These are phyloP conservation scores for Theropithecus gelada DNA, from an alignment of 2,113 vertebrate genomes.

Conservation along the genomic window DNA sequence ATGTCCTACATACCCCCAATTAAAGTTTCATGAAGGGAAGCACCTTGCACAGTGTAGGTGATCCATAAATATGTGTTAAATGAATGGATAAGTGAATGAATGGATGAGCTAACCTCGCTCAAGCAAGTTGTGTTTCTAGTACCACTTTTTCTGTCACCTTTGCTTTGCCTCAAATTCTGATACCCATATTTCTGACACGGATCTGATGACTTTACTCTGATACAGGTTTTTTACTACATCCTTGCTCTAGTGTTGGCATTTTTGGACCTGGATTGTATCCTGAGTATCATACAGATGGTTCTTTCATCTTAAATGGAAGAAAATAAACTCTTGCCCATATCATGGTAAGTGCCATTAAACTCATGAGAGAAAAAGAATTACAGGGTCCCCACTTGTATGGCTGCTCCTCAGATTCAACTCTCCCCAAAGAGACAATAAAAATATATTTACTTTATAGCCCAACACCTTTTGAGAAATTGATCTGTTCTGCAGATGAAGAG, in stretches of 20 bases:
- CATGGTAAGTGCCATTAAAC: not conserved
- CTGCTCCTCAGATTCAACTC: not conserved
- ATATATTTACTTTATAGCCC: not conserved
- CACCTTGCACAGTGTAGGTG: not conserved
- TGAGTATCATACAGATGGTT: not conserved
- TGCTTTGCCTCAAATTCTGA: not conserved
- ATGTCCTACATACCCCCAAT: not conserved
- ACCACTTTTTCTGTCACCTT: not conserved
- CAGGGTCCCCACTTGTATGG: not conserved
- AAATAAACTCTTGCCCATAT: not conserved
- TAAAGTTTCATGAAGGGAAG: not conserved
- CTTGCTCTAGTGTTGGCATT: not conserved
- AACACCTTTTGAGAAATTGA: not conserved
- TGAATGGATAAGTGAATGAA: not conserved
- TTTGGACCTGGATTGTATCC: not conserved
- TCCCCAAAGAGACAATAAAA: not conserved
- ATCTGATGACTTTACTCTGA: not conserved
- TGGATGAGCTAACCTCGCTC: not conserved
- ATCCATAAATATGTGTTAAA: not conserved
- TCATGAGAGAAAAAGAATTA: not conserved
- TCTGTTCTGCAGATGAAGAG: not conserved
- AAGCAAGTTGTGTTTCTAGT: too few species aligned
- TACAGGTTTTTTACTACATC: not conserved
- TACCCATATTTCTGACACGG: not conserved
- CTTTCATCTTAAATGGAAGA: not conserved